Base-by-base conservation (phyloP, 1,140 invertebrate species). In the Bombus confusus region DNA sequence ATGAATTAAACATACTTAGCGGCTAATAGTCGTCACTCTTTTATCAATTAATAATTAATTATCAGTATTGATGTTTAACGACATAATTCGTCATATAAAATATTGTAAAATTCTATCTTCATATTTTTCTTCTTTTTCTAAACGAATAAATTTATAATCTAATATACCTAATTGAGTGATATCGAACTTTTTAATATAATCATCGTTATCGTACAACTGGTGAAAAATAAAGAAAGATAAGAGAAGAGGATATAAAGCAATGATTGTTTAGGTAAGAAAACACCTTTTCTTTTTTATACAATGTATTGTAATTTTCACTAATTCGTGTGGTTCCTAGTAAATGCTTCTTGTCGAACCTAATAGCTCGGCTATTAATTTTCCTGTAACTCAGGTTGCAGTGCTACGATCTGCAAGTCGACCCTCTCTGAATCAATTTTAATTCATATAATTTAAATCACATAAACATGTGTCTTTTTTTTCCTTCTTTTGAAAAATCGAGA, bases 231-330 rank as follows among this genome's bases (percentile, higher is more conserved):
- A 57, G 31, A 41, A 72, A 72, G 37, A 31, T 3, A 82, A 37
- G 12, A 41, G 2, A 18, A 1, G 18, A 47, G 68, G 83, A 68
- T 52, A 25, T 69, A 47, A 80, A 47, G 25, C 0, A 80, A 79
- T 18, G 25, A 79, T 39, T 37, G 13, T 64, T n/a, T 28, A n/a
- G 15, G 3, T 37, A 2, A 59, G 59, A 62, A 62, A 62, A 62
- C 59, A 28, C 59, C 28, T 62, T 31, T 72, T 62, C 39, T 85
- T 85, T 85, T 85, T 85, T 80, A 80, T 85, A 80, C 78, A 85
- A 85, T 85, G 83, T 85, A 85, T 80, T 85, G 77, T 85, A 85
- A 85, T 85, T 85, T 72, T 85, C 57, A 64, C 83, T 83, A 83
- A 78, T 57, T 83, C 73, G 74, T 79, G 72, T 34, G 47, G 31